A percentile compares a stretch with the other conserved stretches of the same genome.
Evolutionary conservation across 2,888 invertebrate species (phyloP).

Genomic region (Andricus curvator): DNA sequence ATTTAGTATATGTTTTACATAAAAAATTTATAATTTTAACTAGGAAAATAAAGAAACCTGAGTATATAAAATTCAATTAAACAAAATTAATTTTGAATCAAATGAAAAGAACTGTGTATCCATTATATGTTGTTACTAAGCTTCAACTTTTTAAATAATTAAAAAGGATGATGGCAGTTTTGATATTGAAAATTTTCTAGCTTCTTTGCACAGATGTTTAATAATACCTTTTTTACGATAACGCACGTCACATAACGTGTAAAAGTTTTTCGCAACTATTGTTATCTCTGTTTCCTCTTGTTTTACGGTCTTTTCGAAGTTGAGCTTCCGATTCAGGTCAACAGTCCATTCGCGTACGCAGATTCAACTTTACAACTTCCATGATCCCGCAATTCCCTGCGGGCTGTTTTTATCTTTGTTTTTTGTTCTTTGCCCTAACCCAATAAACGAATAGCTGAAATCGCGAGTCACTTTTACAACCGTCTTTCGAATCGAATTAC

Average conservation of each 20-base stretch:
- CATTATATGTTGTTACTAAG: too few species aligned
- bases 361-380: constrained; percentile 26
- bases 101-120: too few species aligned
- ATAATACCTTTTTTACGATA: not conserved
- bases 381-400: constrained; percentile 34
- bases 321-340: constrained; percentile 30
- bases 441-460: constrained; percentile 43
- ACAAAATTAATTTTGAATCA: too few species aligned
- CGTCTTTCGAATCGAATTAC: constrained; percentile 38
- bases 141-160: too few species aligned
- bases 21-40: too few species aligned
- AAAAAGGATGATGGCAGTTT: not conserved
- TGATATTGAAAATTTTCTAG: not conserved
- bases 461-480: constrained; percentile 29
- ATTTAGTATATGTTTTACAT: too few species aligned
- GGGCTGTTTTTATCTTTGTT: constrained; percentile 36
- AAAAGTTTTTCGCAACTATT: not conserved
- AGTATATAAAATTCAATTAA: too few species aligned
- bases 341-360: constrained; percentile 32
- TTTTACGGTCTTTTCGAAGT: constrained; percentile 18
- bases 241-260: not conserved
- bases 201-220: not conserved
- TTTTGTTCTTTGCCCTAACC: constrained; percentile 39
- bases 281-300: constrained; percentile 16
- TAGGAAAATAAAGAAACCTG: too few species aligned